These are phyloP conservation scores for Pelodytes ibericus DNA, from an alignment of 2,797 vertebrate species.

Conservation along the genomic window DNA sequence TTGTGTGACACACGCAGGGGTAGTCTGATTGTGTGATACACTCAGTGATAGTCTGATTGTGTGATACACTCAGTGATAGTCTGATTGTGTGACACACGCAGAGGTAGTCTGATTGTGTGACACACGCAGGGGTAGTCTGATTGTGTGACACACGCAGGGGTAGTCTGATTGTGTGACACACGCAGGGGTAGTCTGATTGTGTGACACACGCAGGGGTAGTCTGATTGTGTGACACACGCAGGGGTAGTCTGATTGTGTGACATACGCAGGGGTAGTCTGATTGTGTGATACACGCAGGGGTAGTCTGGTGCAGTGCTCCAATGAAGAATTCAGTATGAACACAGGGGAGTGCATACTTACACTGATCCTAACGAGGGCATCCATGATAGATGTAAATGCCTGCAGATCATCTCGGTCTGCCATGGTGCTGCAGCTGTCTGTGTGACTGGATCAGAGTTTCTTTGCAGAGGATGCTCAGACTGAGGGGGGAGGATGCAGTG, in stretches of 20 bases:
- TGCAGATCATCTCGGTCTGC: constrained; percentile 86
- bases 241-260: neutral
- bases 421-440: constrained; percentile 68
- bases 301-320: too few relatives aligned
- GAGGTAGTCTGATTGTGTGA: neutral
- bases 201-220: neutral
- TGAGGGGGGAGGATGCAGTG: constrained; percentile 2
- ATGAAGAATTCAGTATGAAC: too few relatives aligned
- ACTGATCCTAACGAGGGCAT: constrained; percentile 90
- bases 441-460: neutral
- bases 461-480: constrained; percentile 18
- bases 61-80: neutral
- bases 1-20: too few relatives aligned
- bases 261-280: neutral
- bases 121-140: too few relatives aligned
- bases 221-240: neutral
- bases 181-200: neutral
- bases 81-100: neutral
- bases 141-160: too few relatives aligned
- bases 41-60: too few relatives aligned
- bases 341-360: constrained; percentile 73
- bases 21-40: too few relatives aligned
- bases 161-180: too few relatives aligned
- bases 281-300: too few relatives aligned
- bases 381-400: constrained; percentile 93